Percentiles rank a stretch among this genome's conserved stretches.
phyloP scores from a whole-genome alignment of 2,797 vertebrate species.

The Otus scops region DNA sequence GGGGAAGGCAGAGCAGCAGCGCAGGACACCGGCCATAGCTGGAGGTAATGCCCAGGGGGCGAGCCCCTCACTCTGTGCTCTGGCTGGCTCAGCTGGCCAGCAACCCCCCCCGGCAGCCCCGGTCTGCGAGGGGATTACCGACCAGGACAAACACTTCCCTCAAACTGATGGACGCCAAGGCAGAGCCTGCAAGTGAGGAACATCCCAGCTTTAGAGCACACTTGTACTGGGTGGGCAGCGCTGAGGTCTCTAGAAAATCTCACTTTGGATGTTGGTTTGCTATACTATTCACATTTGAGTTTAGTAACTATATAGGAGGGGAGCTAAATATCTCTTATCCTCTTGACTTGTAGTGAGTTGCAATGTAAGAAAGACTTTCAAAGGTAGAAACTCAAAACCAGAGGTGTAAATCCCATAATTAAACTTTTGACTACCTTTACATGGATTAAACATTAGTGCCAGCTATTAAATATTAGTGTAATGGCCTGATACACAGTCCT shows the following conservation, averaged over 20 bases:
- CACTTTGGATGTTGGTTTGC: not conserved
- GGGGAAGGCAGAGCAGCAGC: not conserved
- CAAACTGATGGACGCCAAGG: not conserved
- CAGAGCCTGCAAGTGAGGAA: not conserved
- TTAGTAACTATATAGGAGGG: not conserved
- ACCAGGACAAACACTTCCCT: not conserved
- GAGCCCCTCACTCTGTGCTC: not conserved
- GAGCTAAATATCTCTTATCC: not conserved
- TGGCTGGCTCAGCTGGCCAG: not conserved
- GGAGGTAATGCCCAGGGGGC: not conserved
- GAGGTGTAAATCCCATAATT: not conserved
- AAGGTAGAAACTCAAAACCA: not conserved
- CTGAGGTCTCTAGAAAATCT: not conserved
- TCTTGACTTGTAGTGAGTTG: not conserved
- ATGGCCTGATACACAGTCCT: not conserved
- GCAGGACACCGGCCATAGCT: fast-evolving
- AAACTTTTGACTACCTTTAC: not conserved
- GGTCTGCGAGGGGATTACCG: not conserved
- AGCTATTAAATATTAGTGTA: not conserved
- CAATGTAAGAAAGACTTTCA: not conserved
- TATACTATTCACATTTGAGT: not conserved
- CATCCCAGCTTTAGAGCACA: not conserved
- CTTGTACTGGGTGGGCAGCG: not conserved
- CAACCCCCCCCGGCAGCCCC: not conserved
- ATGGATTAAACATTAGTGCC: not conserved